Evolutionary conservation across 2,888 invertebrate species (phyloP).

Genomic region (Drosophila yooni): DNA sequence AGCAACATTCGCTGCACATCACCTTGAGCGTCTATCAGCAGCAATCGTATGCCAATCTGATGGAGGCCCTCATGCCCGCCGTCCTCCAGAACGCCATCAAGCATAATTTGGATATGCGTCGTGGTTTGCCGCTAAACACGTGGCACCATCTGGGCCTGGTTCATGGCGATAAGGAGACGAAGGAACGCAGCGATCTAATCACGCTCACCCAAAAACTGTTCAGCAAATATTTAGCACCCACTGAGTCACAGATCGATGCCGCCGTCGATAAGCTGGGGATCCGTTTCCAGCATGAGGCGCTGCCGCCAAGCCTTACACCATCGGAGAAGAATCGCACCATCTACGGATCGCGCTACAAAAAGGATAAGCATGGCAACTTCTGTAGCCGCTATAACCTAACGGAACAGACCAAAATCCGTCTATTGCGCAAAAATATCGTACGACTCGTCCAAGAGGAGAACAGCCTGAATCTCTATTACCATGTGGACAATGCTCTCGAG

Average conservation of each 20-base stretch:
- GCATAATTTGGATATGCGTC: constrained; percentile 89
- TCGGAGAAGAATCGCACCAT: constrained; percentile 90
- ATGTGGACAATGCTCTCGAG: constrained; percentile 93
- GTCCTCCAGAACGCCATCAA: constrained; percentile 91
- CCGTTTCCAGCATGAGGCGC: constrained; percentile 92
- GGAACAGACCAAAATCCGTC: constrained; percentile 87
- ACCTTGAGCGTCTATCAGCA: constrained; percentile 97
- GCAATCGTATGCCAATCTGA: constrained; percentile 94
- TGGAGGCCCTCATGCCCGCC: constrained; percentile 91
- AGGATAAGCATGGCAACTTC: constrained; percentile 87
- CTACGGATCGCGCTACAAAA: constrained; percentile 89
- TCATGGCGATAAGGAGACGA: constrained; percentile 86
- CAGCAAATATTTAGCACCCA: constrained; percentile 34
- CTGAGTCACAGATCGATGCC: constrained; percentile 87
- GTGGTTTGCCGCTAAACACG: constrained; percentile 92
- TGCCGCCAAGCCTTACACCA: constrained; percentile 92
- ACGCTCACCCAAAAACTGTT: constrained; percentile 36
- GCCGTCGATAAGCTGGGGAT: constrained; percentile 95
- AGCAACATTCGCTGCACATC: constrained; percentile 95
- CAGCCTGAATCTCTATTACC: constrained; percentile 90
- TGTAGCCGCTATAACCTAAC: constrained; percentile 75
- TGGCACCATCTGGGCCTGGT: constrained; percentile 91
- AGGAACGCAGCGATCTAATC: neutral
- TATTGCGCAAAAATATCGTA: constrained; percentile 87
- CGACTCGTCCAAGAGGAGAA: constrained; percentile 87